Evolutionary conservation across 2,113 vertebrate genomes (phyloP).

Genomic region (Oreochromis niloticus): DNA sequence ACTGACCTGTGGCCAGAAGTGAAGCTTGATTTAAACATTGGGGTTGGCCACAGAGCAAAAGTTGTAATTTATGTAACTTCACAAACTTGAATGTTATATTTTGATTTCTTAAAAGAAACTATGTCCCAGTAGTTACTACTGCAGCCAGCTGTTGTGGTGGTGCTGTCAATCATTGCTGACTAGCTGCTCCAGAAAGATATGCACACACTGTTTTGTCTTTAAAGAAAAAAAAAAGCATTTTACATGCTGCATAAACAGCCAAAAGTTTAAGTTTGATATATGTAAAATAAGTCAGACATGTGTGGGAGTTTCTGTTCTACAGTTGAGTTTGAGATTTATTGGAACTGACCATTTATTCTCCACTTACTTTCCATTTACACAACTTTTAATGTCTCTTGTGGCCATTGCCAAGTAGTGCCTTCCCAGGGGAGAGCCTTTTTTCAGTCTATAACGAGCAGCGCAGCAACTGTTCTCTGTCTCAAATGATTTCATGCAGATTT

Average conservation of each 20-base stretch:
- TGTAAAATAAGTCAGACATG: background rate
- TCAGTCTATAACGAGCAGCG: background rate
- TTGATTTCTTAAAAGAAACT: background rate
- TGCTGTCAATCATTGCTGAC: background rate
- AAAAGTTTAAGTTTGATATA: background rate
- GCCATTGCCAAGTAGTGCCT: background rate
- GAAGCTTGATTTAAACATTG: background rate
- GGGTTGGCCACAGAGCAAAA: background rate
- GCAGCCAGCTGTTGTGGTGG: background rate
- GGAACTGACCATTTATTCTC: background rate
- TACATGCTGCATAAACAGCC: background rate
- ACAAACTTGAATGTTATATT: background rate
- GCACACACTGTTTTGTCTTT: background rate
- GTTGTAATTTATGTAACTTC: background rate
- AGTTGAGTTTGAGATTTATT: background rate
- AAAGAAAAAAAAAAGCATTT: background rate
- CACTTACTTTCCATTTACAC: background rate
- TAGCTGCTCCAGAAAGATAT: background rate
- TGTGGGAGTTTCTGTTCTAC: background rate
- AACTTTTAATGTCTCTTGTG: conserved; percentile 9
- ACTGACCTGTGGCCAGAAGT: background rate
- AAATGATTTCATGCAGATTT: conserved; percentile 36
- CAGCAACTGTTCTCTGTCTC: conserved; percentile 35
- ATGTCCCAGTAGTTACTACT: background rate
- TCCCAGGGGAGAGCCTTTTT: background rate